A percentile compares a stretch with the other conserved stretches of the same genome.
These are phyloP conservation scores for Apteryx owenii DNA, from an alignment of 2,113 vertebrate species.

Conservation along the genomic window DNA sequence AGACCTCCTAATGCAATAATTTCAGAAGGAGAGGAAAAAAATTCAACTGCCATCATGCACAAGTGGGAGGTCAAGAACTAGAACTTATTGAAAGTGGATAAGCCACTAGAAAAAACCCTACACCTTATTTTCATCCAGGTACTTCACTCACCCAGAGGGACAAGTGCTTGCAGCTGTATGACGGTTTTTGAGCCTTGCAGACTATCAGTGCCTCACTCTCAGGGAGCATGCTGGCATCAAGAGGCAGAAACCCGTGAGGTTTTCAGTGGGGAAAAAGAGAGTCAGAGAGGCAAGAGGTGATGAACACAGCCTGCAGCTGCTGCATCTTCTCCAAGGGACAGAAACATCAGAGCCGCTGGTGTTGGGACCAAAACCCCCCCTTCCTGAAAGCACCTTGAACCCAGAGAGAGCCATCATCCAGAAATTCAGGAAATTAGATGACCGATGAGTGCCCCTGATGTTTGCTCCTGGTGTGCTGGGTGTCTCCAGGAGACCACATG, in stretches of 20 bases:
- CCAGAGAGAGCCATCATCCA: not conserved
- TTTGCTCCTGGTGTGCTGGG: not conserved
- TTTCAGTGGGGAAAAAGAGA: not conserved
- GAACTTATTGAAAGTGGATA: not conserved
- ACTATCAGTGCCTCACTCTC: not conserved
- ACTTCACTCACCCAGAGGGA: not conserved
- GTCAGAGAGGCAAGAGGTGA: not conserved
- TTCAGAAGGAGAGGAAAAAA: not conserved
- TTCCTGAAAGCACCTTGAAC: not conserved
- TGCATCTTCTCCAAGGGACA: not conserved
- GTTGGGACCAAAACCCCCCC: not conserved
- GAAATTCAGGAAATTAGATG: rapidly evolving
- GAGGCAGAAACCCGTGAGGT: not conserved
- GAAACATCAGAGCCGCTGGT: not conserved
- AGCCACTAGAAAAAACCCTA: not conserved
- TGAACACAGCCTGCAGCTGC: not conserved
- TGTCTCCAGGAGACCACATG: not conserved
- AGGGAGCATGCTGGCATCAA: not conserved
- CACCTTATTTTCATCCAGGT: not conserved
- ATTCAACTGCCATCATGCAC: not conserved
- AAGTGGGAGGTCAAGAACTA: not conserved
- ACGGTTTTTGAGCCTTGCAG: not conserved
- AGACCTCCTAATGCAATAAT: not conserved
- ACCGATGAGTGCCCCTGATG: rapidly evolving
- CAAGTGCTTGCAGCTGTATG: not conserved